A percentile compares a stretch with the other conserved stretches of the same genome.
Conservation (phyloP, 2,888 invertebrate genomes). For the Noctua janthina region DNA sequence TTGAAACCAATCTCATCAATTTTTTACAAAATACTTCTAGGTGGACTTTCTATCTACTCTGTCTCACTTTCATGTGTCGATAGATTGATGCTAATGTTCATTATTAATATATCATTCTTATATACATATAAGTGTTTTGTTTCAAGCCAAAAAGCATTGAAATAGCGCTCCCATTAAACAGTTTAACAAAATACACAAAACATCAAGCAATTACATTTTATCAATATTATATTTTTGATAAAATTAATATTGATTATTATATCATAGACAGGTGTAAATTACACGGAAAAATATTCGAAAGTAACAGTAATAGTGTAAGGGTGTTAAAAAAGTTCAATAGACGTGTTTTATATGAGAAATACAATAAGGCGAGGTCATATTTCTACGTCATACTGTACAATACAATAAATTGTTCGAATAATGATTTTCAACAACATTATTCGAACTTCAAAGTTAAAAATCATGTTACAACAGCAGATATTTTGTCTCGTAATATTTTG, state of each 20-base stretch:
- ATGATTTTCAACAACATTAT: conserved; percentile 16
- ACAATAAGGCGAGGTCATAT: conserved; percentile 64
- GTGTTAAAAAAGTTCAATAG: conserved; percentile 57
- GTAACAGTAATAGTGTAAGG: conserved; percentile 51
- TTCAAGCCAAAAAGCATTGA: conserved; percentile 76
- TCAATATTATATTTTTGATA: conserved; percentile 31
- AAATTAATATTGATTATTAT: conserved; percentile 42
- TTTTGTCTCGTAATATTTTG: conserved; percentile 19
- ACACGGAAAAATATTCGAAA: conserved; percentile 58
- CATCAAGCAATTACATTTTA: conserved; percentile 51
- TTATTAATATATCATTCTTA: conserved; percentile 61
- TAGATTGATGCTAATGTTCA: conserved; percentile 59
- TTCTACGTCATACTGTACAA: conserved; percentile 34
- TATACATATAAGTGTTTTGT: conserved; percentile 68
- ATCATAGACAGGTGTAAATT: conserved; percentile 53
- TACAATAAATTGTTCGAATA: conserved; percentile 29
- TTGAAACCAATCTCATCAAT: conserved; percentile 61
- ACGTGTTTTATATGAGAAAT: conserved; percentile 59
- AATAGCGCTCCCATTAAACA: conserved; percentile 66
- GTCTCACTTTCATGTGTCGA: conserved; percentile 57
- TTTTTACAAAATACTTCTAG: conserved; percentile 69
- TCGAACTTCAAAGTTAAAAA: conserved; percentile 21
- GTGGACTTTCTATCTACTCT: conserved; percentile 66
- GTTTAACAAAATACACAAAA: conserved; percentile 65
- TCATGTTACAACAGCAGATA: neutral